Conservation (phyloP, 2,113 vertebrate genomes). For the Mormoops blainvillei region DNA sequence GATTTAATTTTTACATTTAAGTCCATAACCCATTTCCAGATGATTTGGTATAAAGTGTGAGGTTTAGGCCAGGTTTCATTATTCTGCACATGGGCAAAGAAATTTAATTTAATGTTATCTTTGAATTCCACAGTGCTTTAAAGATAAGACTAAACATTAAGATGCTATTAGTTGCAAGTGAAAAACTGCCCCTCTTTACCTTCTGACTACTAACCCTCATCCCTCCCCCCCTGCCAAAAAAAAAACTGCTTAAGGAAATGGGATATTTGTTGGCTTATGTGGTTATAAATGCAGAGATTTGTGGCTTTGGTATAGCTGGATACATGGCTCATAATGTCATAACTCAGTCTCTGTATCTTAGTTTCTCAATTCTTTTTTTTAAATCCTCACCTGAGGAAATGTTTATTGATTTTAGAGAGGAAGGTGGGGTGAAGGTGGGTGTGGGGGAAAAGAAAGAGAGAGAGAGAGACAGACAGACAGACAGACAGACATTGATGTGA, state of each 20-base stretch:
- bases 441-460: too few species aligned
- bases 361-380: not conserved
- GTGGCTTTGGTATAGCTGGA: not conserved
- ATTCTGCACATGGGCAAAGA: not conserved
- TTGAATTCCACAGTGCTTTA: not conserved
- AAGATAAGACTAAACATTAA: not conserved
- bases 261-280: not conserved
- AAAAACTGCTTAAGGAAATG: not conserved
- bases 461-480: too few species aligned
- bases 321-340: not conserved
- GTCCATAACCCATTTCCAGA: not conserved
- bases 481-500: too few species aligned
- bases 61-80: not conserved
- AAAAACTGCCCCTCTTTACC: not conserved
- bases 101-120: not conserved
- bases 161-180: not conserved
- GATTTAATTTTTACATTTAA: not conserved
- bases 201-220: not conserved
- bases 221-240: rapidly evolving
- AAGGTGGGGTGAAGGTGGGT: too few species aligned
- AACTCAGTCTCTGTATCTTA: not conserved
- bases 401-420: too few species aligned
- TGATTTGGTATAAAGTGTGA: not conserved
- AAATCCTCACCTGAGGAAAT: too few species aligned
- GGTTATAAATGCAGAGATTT: not conserved